Evolutionary conservation across 1,140 invertebrate species (phyloP).

Genomic region (Scaptomyza montana): DNA sequence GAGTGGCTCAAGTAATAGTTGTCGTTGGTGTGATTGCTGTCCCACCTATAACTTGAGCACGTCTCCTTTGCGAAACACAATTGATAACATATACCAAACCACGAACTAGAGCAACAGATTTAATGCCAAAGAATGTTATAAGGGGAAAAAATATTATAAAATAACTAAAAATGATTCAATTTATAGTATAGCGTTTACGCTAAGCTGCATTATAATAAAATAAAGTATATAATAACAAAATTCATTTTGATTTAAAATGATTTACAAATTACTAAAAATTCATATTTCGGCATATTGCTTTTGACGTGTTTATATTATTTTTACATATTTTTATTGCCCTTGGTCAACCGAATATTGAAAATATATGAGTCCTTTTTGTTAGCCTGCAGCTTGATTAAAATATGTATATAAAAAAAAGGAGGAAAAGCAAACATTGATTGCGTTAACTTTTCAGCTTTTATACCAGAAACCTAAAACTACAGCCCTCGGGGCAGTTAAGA

Average conservation of each 20-base stretch:
- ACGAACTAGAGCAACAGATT: slow-evolving; percentile 39
- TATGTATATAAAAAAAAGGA: neutral
- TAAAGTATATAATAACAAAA: too few species aligned
- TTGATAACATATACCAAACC: slow-evolving; percentile 44
- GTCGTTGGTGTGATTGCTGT: neutral
- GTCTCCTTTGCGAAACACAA: slow-evolving; percentile 71
- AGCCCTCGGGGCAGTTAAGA: slow-evolving; percentile 41
- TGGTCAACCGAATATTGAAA: slow-evolving; percentile 34
- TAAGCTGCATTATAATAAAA: neutral
- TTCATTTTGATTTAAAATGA: slow-evolving; percentile 35
- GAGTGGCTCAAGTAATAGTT: slow-evolving; percentile 40
- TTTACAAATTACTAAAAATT: slow-evolving; percentile 28
- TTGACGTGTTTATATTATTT: slow-evolving; percentile 14
- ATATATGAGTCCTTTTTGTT: slow-evolving; percentile 21
- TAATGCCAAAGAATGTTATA: slow-evolving; percentile 27
- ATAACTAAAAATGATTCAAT: slow-evolving; percentile 22
- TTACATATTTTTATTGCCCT: slow-evolving; percentile 7
- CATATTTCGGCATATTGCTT: slow-evolving; percentile 25
- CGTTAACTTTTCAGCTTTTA: slow-evolving; percentile 57
- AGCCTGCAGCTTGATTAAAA: slow-evolving; percentile 18
- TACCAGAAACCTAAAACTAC: slow-evolving; percentile 61
- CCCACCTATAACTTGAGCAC: slow-evolving; percentile 65
- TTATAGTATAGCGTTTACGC: neutral
- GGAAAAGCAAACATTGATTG: slow-evolving; percentile 22
- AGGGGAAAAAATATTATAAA: neutral